phyloP scores from a whole-genome alignment of 2,797 vertebrate species.

The Myotis planiceps region DNA sequence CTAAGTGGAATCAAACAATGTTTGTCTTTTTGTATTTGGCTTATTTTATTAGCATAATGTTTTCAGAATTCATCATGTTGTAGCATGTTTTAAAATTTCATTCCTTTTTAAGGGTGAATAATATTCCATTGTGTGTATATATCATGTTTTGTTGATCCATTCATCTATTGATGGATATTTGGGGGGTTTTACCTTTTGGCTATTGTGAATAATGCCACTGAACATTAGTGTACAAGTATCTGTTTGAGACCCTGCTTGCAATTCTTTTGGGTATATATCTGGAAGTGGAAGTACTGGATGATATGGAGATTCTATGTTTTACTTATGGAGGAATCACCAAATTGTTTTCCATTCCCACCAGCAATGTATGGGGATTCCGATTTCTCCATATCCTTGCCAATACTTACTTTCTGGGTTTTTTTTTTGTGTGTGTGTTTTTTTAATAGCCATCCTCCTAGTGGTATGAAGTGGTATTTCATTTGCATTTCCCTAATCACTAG shows the following conservation, averaged over 20 bases:
- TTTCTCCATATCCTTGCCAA: background rate
- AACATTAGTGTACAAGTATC: background rate
- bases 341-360: background rate
- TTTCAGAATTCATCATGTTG: constrained; percentile 3
- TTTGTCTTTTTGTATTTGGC: background rate
- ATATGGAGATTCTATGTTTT: background rate
- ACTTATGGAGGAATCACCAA: background rate
- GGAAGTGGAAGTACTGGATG: background rate
- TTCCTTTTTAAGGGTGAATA: constrained; percentile 4
- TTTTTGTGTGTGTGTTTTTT: too few species aligned
- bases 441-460: background rate
- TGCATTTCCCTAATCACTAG: background rate
- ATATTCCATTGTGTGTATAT: background rate
- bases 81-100: background rate
- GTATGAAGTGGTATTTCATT: background rate
- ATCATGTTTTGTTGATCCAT: background rate
- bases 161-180: background rate
- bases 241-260: background rate
- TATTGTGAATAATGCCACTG: background rate
- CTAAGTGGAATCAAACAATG: background rate
- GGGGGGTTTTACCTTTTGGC: background rate
- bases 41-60: background rate
- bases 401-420: background rate
- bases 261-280: background rate
- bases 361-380: background rate